These are phyloP conservation scores for Gymnothorax reevesii DNA, from an alignment of 2,797 vertebrate genomes.

Conservation along the genomic window DNA sequence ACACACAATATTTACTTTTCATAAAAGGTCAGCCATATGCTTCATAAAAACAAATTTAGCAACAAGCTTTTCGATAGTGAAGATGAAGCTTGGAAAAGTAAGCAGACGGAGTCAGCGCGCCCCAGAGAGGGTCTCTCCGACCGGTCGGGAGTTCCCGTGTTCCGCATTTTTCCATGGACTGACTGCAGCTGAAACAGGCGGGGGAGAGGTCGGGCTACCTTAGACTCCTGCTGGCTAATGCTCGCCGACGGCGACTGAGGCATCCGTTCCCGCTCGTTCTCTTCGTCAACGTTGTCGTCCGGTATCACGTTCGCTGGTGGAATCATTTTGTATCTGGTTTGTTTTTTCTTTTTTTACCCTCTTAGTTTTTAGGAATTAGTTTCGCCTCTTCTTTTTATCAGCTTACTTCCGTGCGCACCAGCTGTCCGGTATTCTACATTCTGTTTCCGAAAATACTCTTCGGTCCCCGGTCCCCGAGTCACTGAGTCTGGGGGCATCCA, in stretches of 20 bases:
- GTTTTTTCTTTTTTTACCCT: constrained; percentile 20
- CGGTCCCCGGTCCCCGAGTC: background rate
- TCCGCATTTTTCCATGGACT: background rate
- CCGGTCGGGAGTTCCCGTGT: background rate
- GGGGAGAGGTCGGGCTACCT: constrained; percentile 59
- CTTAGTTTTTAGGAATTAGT: background rate
- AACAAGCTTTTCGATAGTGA: background rate
- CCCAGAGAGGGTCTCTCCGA: background rate
- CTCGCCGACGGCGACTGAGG: constrained; percentile 68
- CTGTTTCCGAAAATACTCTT: constrained; percentile 35
- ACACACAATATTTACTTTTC: background rate
- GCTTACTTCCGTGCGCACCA: background rate
- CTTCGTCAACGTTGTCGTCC: constrained; percentile 69
- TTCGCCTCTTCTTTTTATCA: background rate
- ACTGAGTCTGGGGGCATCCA: constrained; percentile 17
- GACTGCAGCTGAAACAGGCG: background rate
- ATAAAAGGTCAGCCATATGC: background rate
- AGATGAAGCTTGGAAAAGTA: background rate
- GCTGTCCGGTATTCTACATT: background rate
- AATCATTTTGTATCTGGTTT: constrained; percentile 65
- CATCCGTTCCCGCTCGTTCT: constrained; percentile 63
- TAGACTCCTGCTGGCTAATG: constrained; percentile 72
- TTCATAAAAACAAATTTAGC: background rate
- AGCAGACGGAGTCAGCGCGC: background rate
- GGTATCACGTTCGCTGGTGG: constrained; percentile 70